Conservation (phyloP, 1,140 invertebrate species). For the Platorchestia sp. region DNA sequence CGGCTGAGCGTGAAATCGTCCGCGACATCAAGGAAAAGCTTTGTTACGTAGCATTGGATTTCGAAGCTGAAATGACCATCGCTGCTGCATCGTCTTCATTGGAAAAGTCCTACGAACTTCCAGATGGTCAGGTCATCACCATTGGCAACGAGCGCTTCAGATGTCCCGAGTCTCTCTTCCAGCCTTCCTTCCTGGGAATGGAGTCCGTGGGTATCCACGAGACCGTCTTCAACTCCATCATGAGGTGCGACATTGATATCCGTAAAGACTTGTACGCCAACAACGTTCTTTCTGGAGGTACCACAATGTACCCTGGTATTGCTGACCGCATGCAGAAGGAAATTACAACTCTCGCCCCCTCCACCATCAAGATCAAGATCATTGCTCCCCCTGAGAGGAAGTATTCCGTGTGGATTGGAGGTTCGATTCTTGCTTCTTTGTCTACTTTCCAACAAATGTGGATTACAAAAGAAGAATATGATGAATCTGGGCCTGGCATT, state of each 20-base stretch:
- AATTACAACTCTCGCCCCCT: constrained; percentile 75
- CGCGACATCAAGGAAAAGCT: too few relatives aligned
- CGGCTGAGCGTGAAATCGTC: constrained; percentile 87
- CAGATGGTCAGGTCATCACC: too few relatives aligned
- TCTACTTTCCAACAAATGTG: constrained; percentile 79
- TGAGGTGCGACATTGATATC: too few relatives aligned
- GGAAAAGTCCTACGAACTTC: constrained; percentile 72
- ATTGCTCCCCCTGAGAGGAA: constrained; percentile 76
- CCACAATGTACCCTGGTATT: constrained; percentile 78
- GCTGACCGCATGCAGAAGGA: constrained; percentile 77
- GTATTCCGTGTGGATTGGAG: too few relatives aligned
- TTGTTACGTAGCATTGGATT: constrained; percentile 83
- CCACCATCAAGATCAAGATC: constrained; percentile 78
- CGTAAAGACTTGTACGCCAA: too few relatives aligned
- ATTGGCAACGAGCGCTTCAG: constrained; percentile 80
- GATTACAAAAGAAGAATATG: too few relatives aligned
- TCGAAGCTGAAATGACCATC: constrained; percentile 66
- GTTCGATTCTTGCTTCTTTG: too few relatives aligned
- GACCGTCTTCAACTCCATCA: too few relatives aligned
- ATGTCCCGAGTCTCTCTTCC: constrained; percentile 75
- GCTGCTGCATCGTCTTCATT: constrained; percentile 69
- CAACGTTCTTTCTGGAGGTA: constrained; percentile 78
- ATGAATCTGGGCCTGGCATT: too few relatives aligned
- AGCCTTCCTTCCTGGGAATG: too few relatives aligned
- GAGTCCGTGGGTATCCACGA: too few relatives aligned